A percentile compares a stretch with the other conserved stretches of the same genome.
phyloP scores from a whole-genome alignment of 2,888 invertebrate species.

The Monochamus alternatus region DNA sequence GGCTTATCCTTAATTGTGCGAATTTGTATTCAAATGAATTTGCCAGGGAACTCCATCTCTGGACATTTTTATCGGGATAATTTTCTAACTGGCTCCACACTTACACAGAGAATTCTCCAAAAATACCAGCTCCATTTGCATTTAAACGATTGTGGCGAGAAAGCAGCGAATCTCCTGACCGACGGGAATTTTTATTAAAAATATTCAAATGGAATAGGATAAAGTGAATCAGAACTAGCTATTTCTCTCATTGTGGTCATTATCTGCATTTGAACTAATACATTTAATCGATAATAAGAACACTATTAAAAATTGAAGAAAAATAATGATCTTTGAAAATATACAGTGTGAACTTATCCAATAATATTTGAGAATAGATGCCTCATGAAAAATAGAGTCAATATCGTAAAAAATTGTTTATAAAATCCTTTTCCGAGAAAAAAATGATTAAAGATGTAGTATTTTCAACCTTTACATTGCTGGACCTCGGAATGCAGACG shows the following conservation, averaged over 20 bases:
- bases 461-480: no score
- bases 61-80: slow-evolving; percentile 40
- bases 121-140: slow-evolving; percentile 34
- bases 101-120: slow-evolving; percentile 25
- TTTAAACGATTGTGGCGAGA: slow-evolving; percentile 22
- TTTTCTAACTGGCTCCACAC: slow-evolving; percentile 28
- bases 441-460: no score
- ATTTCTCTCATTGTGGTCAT: neutral
- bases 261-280: no score
- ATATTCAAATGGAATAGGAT: neutral
- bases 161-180: neutral
- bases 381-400: no score
- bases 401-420: no score
- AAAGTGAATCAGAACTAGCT: neutral
- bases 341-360: no score
- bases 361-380: no score
- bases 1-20: slow-evolving; percentile 48
- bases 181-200: slow-evolving; percentile 6
- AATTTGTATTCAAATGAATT: slow-evolving; percentile 58
- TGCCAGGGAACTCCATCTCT: slow-evolving; percentile 41
- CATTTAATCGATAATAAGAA: no score
- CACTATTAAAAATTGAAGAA: no score
- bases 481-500: no score
- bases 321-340: no score
- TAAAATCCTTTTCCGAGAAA: no score